Conservation (phyloP, 1,140 invertebrate genomes). For the Drosophila gunungcola region DNA sequence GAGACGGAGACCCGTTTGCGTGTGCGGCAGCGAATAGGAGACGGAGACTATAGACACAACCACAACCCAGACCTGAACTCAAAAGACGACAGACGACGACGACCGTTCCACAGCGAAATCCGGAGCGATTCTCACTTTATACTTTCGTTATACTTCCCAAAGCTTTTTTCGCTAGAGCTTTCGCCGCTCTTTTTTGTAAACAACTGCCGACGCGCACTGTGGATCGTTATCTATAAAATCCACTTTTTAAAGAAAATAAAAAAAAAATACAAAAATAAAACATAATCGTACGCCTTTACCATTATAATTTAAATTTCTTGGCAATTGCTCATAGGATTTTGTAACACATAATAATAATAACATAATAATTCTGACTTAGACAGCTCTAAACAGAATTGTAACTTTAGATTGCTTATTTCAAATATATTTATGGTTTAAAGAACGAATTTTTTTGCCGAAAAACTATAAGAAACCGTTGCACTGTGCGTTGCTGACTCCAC, state of each 20-base stretch:
- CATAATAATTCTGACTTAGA: no score
- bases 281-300: no score
- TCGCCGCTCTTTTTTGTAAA: constrained; percentile 22
- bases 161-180: constrained; percentile 69
- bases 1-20: constrained; percentile 22
- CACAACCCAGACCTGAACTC: constrained; percentile 48
- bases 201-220: constrained; percentile 3
- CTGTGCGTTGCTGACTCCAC: constrained; percentile 6
- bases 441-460: no score
- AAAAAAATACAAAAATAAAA: no score
- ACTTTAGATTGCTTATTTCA: no score
- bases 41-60: constrained; percentile 31
- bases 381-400: no score
- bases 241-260: no score
- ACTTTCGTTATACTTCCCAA: constrained; percentile 54
- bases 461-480: neutral
- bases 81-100: constrained; percentile 32
- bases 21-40: constrained; percentile 52
- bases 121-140: constrained; percentile 77
- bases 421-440: no score
- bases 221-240: neutral
- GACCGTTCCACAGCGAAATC: constrained; percentile 77
- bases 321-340: no score
- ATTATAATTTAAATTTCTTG: no score
- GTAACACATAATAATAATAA: no score